Conservation (phyloP, 2,797 vertebrate species). For the Bradypodion ventrale region DNA sequence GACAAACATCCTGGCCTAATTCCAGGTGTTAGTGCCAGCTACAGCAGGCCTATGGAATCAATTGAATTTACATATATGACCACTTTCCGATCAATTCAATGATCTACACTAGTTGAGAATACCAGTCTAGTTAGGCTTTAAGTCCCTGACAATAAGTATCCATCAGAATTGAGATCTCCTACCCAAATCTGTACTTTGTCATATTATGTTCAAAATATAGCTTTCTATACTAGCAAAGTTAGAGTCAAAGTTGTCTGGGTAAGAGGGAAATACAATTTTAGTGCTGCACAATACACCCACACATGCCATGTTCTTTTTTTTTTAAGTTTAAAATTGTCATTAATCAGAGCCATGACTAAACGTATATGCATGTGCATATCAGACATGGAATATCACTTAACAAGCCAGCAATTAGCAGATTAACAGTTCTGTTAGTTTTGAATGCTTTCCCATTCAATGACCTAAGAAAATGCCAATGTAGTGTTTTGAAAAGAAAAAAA, state of each 20-base stretch:
- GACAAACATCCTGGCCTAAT: no score
- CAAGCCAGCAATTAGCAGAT: constrained; percentile 72
- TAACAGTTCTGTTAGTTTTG: constrained; percentile 76
- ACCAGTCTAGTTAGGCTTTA: not conserved
- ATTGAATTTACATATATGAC: no score
- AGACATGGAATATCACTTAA: constrained; percentile 72
- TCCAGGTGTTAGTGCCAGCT: no score
- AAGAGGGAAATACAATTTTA: not conserved
- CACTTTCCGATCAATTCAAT: no score
- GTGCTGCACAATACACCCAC: constrained; percentile 3
- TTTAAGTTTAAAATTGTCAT: constrained; percentile 46
- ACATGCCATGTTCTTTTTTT: not conserved
- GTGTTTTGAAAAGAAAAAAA: constrained; percentile 24
- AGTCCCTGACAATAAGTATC: not conserved
- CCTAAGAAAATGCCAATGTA: constrained; percentile 56
- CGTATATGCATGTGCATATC: constrained; percentile 6
- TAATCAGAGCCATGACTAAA: constrained; percentile 60
- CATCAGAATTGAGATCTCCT: not conserved
- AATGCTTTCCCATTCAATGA: constrained; percentile 73
- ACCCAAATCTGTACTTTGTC: not conserved
- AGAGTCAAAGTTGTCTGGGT: constrained; percentile 41
- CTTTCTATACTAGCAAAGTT: constrained; percentile 28
- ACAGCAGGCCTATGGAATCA: no score
- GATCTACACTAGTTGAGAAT: no score
- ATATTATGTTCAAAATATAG: not conserved